Base-by-base conservation (phyloP, 2,113 vertebrate species). In the Nymphicus hollandicus region DNA sequence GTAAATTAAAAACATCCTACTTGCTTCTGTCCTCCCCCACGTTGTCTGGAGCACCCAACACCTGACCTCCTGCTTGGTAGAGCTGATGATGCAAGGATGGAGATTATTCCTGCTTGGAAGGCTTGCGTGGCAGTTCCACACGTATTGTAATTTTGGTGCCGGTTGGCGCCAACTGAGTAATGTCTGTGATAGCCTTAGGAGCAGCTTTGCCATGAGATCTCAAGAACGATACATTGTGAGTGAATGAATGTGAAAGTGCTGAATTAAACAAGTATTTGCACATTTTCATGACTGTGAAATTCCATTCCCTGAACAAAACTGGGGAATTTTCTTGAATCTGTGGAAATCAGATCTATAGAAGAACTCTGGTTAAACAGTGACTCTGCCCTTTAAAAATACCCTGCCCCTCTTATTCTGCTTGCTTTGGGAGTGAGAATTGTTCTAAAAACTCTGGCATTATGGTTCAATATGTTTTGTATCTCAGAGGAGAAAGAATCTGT, bases 131-230 rank as follows among this genome's bases (percentile, higher is more conserved):
- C 89, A 85, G 87, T 83, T 89, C 95, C 91, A 96, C 87, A 0
- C 0, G n/a, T 24, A 70, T 87, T 65, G 37, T 20, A 79, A 85
- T 92, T 56, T 3, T 13, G 78, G 78, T 76, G 70, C 87, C 0
- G 49, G 5, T 81, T 41, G 93, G 90, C 50, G 79, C 95, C 94
- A 91, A 35, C 46, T 1, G 9, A 23, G 64, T 95, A 83, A 96
- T 94, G 94, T 94, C 89, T 93, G 43, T 39, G 89, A 95, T 96
- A 96, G 89, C 93, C 95, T 96, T 86, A 81, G 95, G 94, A 96
- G 85, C 85, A 91, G 88, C 91, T 96, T 91, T 96, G 94, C 95
- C 79, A 27, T 60, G 81, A 94, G 96, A 96, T 96, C 88, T 90
- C 24, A 47, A 43, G 18, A 74, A 8, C 71, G 85, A 86, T 93